Percentiles rank a stretch among this genome's conserved stretches.
Conservation (phyloP, 2,797 vertebrate genomes). For the Anabas testudineus region DNA sequence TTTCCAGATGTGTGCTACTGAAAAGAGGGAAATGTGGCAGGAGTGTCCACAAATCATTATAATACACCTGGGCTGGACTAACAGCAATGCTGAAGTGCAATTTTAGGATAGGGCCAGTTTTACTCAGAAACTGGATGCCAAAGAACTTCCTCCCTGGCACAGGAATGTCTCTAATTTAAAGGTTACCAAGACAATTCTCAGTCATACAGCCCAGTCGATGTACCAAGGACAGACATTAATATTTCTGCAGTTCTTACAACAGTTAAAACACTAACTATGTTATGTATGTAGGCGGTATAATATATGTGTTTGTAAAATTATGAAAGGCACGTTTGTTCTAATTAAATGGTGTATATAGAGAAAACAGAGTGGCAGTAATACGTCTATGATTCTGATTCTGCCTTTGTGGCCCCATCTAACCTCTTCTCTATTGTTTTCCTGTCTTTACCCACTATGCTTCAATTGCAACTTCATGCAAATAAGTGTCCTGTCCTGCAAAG, state of each 20-base stretch:
- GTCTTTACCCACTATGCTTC: constrained; percentile 43
- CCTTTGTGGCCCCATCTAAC: constrained; percentile 21
- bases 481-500: constrained; percentile 69
- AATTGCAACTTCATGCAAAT: constrained; percentile 78
- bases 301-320: background rate
- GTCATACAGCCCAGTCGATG: constrained; percentile 33
- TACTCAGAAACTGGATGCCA: constrained; percentile 32
- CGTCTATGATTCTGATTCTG: constrained; percentile 22
- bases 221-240: constrained; percentile 56
- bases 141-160: constrained; percentile 5
- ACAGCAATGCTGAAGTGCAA: constrained; percentile 28
- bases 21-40: constrained; percentile 51
- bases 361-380: constrained; percentile 9
- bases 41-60: constrained; percentile 54
- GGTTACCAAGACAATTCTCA: constrained; percentile 70
- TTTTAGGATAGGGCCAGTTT: constrained; percentile 21
- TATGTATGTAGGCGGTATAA: background rate
- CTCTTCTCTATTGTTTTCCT: constrained; percentile 25
- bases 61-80: constrained; percentile 28
- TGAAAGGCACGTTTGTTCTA: background rate
- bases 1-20: constrained; percentile 69
- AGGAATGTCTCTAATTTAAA: constrained; percentile 51
- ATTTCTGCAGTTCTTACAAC: constrained; percentile 25
- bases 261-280: constrained; percentile 3
- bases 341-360: constrained; percentile 4